Conservation (phyloP, 2,113 vertebrate species). For the Panthera tigris region DNA sequence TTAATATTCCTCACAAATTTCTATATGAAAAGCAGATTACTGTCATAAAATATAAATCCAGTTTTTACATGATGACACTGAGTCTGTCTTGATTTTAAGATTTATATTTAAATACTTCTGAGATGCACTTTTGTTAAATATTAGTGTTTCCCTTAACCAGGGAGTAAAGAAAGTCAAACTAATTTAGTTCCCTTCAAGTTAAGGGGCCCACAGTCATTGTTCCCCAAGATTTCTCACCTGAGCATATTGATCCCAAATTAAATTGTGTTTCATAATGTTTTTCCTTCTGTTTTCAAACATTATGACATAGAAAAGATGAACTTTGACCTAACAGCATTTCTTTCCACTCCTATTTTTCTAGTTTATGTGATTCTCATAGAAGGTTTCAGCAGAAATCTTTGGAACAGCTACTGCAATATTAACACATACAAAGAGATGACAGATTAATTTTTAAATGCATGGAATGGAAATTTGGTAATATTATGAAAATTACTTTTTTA, state of each 20-base stretch:
- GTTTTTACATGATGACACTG: background rate
- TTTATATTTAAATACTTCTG: constrained; percentile 16
- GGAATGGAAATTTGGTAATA: background rate
- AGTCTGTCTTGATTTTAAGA: background rate
- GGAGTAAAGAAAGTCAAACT: background rate
- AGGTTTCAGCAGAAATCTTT: background rate
- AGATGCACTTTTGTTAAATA: background rate
- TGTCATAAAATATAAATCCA: background rate
- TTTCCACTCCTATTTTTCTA: background rate
- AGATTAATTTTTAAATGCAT: background rate
- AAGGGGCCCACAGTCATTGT: background rate
- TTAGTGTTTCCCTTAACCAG: background rate
- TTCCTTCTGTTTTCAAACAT: background rate
- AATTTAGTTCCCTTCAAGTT: background rate
- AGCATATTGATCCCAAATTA: background rate
- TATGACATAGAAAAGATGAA: background rate
- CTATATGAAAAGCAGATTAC: background rate
- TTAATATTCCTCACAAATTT: background rate
- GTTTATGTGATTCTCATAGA: background rate
- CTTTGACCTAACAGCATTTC: background rate
- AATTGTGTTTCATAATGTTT: background rate
- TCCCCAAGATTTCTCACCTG: background rate
- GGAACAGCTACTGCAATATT: background rate
- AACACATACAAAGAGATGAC: background rate
- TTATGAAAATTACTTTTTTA: constrained; percentile 9